A percentile compares a stretch with the other conserved stretches of the same genome.
Conservation (phyloP, 2,113 vertebrate genomes). For the Psophia crepitans region DNA sequence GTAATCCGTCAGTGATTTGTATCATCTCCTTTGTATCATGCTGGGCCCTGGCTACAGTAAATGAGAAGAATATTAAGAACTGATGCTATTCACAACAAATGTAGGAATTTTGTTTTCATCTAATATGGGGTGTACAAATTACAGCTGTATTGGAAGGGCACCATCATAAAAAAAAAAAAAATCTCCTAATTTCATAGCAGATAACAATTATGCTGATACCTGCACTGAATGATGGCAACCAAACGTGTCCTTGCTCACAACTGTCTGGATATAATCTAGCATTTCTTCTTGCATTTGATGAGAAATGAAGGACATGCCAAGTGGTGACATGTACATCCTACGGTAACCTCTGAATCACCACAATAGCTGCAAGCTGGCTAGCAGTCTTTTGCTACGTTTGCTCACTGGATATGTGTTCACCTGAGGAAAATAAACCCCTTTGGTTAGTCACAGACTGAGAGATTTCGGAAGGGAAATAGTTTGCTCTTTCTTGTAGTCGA, state of each 20-base stretch:
- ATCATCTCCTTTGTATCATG: not conserved
- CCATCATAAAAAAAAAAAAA: not conserved
- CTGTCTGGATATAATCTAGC: conserved; percentile 38
- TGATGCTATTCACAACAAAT: not conserved
- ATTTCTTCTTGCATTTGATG: conserved; percentile 35
- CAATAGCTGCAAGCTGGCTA: not conserved
- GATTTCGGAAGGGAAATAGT: not conserved
- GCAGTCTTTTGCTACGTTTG: not conserved
- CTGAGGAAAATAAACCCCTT: not conserved
- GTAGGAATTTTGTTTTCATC: not conserved
- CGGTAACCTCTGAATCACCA: not conserved
- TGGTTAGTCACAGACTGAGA: not conserved
- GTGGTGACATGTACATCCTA: not conserved
- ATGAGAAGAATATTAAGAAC: not conserved
- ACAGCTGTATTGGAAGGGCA: not conserved
- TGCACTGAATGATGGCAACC: conserved; percentile 2
- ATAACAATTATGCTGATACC: conserved; percentile 31
- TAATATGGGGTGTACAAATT: not conserved
- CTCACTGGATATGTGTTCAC: not conserved
- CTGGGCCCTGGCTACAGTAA: not conserved
- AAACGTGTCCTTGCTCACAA: not conserved
- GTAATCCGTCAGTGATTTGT: not conserved
- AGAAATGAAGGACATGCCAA: conserved; percentile 3
- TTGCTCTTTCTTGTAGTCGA: not conserved
- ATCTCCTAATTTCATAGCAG: conserved; percentile 31